These are phyloP conservation scores for Ernsta delagoae DNA, from an alignment of 2,888 invertebrate genomes.

Conservation along the genomic window DNA sequence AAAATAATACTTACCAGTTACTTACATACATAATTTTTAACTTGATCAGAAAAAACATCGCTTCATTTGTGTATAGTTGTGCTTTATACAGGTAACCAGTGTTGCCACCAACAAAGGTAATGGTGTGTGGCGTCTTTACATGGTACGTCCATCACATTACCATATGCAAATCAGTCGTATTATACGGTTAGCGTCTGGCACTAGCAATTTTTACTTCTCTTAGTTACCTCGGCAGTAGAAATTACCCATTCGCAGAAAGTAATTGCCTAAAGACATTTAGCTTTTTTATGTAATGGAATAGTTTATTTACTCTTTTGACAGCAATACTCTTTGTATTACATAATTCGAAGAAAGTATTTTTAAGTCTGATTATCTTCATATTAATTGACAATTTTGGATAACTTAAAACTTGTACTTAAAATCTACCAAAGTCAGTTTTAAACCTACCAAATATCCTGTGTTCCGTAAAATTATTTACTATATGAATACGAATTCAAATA, in stretches of 20 bases:
- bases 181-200: slow-evolving; percentile 55
- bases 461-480: too few species aligned
- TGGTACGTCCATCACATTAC: slow-evolving; percentile 57
- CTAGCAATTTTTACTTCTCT: slow-evolving; percentile 23
- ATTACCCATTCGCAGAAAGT: too few species aligned
- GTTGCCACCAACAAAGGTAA: slow-evolving; percentile 34
- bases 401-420: too few species aligned
- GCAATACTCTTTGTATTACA: too few species aligned
- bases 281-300: neutral
- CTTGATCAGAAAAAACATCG: neutral
- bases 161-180: slow-evolving; percentile 72
- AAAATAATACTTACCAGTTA: too few species aligned
- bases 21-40: too few species aligned
- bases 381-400: too few species aligned
- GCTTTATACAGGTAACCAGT: slow-evolving; percentile 7
- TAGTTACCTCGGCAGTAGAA: slow-evolving; percentile 12
- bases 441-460: too few species aligned
- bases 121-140: slow-evolving; percentile 51
- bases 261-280: neutral
- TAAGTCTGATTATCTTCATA: too few species aligned
- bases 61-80: neutral
- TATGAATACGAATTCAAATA: neutral
- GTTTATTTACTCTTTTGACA: too few species aligned
- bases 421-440: too few species aligned
- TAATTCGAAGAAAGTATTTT: too few species aligned